These are phyloP conservation scores for Lycaena phlaeas DNA, from an alignment of 2,888 invertebrate species.

Conservation along the genomic window DNA sequence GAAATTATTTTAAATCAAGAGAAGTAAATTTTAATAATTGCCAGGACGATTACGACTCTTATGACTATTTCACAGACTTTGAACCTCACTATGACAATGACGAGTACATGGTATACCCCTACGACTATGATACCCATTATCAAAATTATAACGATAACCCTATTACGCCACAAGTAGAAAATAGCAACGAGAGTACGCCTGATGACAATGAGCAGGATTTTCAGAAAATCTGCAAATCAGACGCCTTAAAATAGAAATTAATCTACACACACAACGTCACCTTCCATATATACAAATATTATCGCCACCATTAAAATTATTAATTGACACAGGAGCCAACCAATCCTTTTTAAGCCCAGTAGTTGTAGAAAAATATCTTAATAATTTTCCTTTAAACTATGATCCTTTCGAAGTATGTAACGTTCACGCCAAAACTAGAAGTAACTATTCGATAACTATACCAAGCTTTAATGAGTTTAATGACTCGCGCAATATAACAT, in stretches of 20 bases:
- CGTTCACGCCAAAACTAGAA: background rate
- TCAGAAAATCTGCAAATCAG: slow-evolving; percentile 8
- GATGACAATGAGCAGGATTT: slow-evolving; percentile 4
- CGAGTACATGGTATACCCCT: background rate
- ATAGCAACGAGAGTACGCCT: background rate
- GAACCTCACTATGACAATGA: slow-evolving; percentile 4
- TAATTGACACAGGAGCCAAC: slow-evolving; percentile 14
- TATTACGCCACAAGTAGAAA: background rate
- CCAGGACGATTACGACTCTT: background rate
- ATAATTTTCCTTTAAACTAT: slow-evolving; percentile 4
- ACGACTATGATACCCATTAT: background rate
- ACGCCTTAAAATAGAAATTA: slow-evolving; percentile 14
- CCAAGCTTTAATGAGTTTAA: slow-evolving; percentile 12
- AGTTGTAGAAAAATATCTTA: slow-evolving; percentile 8
- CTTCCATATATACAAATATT: slow-evolving; percentile 12
- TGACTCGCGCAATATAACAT: slow-evolving; percentile 10
- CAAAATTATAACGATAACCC: background rate
- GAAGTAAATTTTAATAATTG: slow-evolving; percentile 20
- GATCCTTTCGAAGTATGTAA: slow-evolving; percentile 11
- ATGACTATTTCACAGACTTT: slow-evolving; percentile 1
- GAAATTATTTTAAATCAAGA: slow-evolving; percentile 22
- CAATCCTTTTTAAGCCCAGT: slow-evolving; percentile 11
- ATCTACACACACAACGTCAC: slow-evolving; percentile 13
- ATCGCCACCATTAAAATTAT: slow-evolving; percentile 9
- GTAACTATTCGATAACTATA: slow-evolving; percentile 8